These are phyloP conservation scores for Malurus alboscapulatus DNA, from an alignment of 2,113 vertebrate genomes.

Conservation along the genomic window DNA sequence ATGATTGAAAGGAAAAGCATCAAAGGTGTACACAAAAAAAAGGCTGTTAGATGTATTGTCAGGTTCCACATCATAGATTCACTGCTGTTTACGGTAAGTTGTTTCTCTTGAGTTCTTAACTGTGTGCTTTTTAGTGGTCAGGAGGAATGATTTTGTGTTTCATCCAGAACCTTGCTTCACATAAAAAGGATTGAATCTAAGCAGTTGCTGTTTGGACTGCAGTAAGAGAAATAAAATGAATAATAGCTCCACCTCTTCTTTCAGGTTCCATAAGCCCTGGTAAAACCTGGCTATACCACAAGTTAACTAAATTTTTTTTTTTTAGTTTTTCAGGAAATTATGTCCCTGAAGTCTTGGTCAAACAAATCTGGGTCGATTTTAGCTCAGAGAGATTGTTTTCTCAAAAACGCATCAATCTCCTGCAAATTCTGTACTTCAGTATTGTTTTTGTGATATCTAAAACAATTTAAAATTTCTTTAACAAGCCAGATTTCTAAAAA, in stretches of 20 bases:
- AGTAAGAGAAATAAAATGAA: neutral
- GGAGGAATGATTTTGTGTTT: neutral
- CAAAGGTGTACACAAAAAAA: neutral
- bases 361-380: neutral
- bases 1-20: neutral
- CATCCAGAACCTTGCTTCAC: neutral
- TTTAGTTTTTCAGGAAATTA: neutral
- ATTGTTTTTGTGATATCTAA: neutral
- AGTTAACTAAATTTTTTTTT: constrained; percentile 2
- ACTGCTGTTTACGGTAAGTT: neutral
- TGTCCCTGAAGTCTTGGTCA: neutral
- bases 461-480: neutral
- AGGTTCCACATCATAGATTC: neutral
- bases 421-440: neutral
- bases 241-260: neutral
- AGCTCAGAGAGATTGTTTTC: neutral
- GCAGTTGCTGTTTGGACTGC: neutral
- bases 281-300: neutral
- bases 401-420: neutral
- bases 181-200: neutral
- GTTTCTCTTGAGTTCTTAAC: neutral
- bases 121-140: neutral
- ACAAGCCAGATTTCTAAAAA: neutral
- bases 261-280: neutral
- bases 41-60: neutral